Base-by-base conservation (phyloP, 2,797 vertebrate species). In the Pyrocephalus nanus region DNA sequence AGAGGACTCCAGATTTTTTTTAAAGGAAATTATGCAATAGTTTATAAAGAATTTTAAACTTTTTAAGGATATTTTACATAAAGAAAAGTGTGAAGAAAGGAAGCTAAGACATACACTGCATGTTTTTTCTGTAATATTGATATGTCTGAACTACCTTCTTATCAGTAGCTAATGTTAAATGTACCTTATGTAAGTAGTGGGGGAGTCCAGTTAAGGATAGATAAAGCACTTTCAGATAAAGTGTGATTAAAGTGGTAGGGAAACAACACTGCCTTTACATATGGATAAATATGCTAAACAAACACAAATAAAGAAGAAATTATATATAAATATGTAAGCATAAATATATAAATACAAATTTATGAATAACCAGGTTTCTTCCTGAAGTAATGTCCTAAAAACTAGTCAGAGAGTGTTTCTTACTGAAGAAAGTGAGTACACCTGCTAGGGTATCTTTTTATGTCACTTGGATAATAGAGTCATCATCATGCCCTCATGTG, bases 401-500 rank as follows among this genome's bases (percentile, higher is more conserved):
- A 16, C 50, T 60, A 51, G n/a, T 84, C 32, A 76, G 23, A 40
- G n/a, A 60, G 32, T 70, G 64, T 82, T 93, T 95, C 67, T 95
- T 92, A 60, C 67, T 90, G 78, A 84, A 76, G 71, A 69, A 96
- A 92, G 62, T 83, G 82, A 88, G 61, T 96, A 88, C 90, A 97
- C 90, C 92, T 96, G 55, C 96, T 93, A 93, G 84, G 90, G 92
- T 94, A 92, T 96, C 94, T 96, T 97, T 97, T 97, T 91, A 92
- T 97, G 98, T 97, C 97, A 97, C 86, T 96, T 72, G 48, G 95
- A 88, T 98, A 98, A 98, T 98, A 98, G 98, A 98, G 98, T 96
- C 97, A 97, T 98, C 98, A 98, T 95, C 96, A 22, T 96, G 97
- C 96, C 95, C 97, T 97, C 97, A 95, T 97, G 97, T 97, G 97